Evolutionary conservation across 2,113 vertebrate species (phyloP), one percentile per base, ranked within the genome.

Genomic region (Pollimyrus isidori): DNA sequence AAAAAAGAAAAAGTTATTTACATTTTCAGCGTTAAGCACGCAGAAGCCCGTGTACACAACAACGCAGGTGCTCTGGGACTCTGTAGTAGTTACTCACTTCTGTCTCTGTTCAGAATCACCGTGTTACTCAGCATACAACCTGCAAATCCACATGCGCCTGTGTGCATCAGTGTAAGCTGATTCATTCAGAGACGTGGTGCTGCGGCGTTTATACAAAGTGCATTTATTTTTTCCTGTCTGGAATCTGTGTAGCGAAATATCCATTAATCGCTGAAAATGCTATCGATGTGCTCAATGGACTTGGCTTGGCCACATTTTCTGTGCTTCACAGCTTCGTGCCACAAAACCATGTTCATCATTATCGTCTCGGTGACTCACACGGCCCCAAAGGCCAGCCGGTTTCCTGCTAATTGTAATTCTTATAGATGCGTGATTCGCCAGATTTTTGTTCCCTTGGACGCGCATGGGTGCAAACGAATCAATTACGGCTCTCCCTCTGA

Each of bases 391-490:
- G 19, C 46, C 15, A 65, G 69, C 56, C 17, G 50, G 26, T 45
- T 30, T 92, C 92, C 93, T 92, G 35, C 30, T 92, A 91, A 94
- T 91, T 23, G 89, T n/a, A 87, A 87, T 92, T 91, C 90, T 90
- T 93, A 94, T 94, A 89, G 93, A 94, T 94, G 91, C 91, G 93
- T 93, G 93, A 92, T 92, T 90, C 89, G 90, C 92, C n/a, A 86
- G 89, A 89, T 90, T 89, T 89, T 80, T 88, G 89, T 92, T 42
- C 35, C 73, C 35, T 80, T 42, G 69, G 92, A 89, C 87, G 90
- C 91, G 90, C 93, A 92, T 93, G 91, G 39, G 35, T 92, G 92
- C 90, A 93, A 95, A 94, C 93, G 94, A 94, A 95, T 95, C 94
- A 93, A 94, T 95, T 90, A 88, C 45, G 88, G 91, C 90, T 92